Base-by-base conservation (phyloP, 2,797 vertebrate genomes). In the Danio tinwini region DNA sequence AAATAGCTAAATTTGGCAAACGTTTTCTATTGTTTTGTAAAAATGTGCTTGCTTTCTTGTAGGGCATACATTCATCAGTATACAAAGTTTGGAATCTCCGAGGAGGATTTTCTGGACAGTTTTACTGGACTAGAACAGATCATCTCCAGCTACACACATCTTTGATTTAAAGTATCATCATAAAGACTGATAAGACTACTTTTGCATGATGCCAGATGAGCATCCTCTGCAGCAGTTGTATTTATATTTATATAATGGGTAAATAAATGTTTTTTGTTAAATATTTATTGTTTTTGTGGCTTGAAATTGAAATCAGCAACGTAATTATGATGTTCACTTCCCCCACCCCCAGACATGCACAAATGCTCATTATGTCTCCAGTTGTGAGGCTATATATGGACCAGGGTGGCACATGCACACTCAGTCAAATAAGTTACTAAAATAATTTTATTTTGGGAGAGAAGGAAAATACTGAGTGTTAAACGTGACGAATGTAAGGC, bases 61-160 rank as follows among this genome's bases (percentile, higher is more conserved):
- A 99, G 98, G 85, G 98, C 98, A 37, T 99, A 98, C 13, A 77
- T 97, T 87, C 96, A 99, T 89, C 98, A 97, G 81, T 99, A 99
- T 73, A 91, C 90, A 12, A 97, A 95, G 83, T 97, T 93, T 86
- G 96, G 97, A 74, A 94, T 99, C 39, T 93, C 96, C 42, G 97
- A 99, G 85, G 98, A 99, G 21, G 94, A 98, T 70, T 99, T 99
- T 85, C 90, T 99, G 39, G 95, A 98, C 87, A 94, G 95, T 87
- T 98, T 99, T 80, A 95, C 95, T 3, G 89, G 93, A 65, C 88
- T 98, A 74, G 98, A 99, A 89, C 98, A 99, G 87, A 91, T 99
- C 12, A 89, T 99, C 85, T 94, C 96, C 86, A 98, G 96, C 91
- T 99, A 99, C 85, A 84, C 84, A 45, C 93, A 88, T 2, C 92